A percentile compares a stretch with the other conserved stretches of the same genome.
Evolutionary conservation across 2,888 invertebrate species (phyloP).

Genomic region (Homarus gammarus): DNA sequence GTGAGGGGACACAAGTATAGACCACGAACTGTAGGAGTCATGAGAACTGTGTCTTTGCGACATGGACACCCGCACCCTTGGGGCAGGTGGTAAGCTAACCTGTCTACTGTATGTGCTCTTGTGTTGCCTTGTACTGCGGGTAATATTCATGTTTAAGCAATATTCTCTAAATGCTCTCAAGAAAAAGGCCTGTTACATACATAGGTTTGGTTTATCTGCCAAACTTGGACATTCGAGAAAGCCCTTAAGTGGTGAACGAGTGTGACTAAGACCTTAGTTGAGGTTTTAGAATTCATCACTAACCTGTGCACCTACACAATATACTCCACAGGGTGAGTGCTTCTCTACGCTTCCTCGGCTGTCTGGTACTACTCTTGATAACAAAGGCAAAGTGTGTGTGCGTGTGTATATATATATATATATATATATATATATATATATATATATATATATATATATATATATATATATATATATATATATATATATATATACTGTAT

Average conservation of each 20-base stretch:
- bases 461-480: constrained; percentile 13
- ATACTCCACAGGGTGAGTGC: background rate
- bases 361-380: constrained; percentile 4
- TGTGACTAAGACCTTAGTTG: background rate
- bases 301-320: constrained; percentile 18
- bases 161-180: background rate
- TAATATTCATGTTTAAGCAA: background rate
- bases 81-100: background rate
- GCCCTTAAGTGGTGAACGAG: background rate
- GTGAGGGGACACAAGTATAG: too few species aligned
- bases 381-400: background rate
- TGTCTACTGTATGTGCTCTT: background rate
- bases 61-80: background rate
- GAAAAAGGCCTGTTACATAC: background rate
- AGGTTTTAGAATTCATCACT: constrained; percentile 1
- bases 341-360: constrained; percentile 10
- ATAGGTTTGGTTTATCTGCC: background rate
- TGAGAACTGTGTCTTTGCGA: background rate
- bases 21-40: background rate
- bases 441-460: constrained; percentile 25
- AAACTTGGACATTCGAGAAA: background rate
- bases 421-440: constrained; percentile 10
- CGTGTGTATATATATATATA: background rate
- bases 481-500: constrained; percentile 39
- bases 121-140: constrained; percentile 1